A percentile compares a stretch with the other conserved stretches of the same genome.
phyloP scores from a whole-genome alignment of 2,888 invertebrate species.

The Choristoneura rosaceana region DNA sequence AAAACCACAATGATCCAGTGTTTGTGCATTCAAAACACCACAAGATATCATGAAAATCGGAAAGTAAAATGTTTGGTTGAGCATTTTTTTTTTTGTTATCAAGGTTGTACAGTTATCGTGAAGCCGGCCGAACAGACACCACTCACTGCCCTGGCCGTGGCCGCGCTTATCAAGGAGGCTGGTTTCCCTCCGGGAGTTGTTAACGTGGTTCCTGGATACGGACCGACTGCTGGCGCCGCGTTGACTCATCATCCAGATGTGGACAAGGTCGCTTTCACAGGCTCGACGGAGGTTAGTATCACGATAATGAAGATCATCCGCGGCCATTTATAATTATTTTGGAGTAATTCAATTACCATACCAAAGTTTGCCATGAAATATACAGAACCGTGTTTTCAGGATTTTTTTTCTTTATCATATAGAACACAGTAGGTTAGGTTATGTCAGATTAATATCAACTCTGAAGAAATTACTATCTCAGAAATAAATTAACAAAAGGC shows the following conservation, averaged over 20 bases:
- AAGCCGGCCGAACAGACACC: constrained; percentile 99
- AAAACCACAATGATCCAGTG: no score
- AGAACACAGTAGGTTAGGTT: no score
- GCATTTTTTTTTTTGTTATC: neutral
- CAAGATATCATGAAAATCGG: no score
- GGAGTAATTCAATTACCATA: no score
- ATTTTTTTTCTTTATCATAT: no score
- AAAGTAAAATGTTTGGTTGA: neutral
- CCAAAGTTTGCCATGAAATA: no score
- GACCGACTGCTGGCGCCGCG: constrained; percentile 92
- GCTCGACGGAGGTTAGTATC: constrained; percentile 72
- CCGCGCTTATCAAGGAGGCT: constrained; percentile 93
- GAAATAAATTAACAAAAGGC: no score
- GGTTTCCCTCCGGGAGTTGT: constrained; percentile 97
- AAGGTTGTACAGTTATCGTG: constrained; percentile 92
- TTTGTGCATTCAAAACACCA: no score
- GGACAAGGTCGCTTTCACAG: constrained; percentile 94
- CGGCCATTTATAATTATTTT: no score
- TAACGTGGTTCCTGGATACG: constrained; percentile 96
- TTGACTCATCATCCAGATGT: constrained; percentile 90
- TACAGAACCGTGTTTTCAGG: no score
- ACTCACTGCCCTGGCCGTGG: constrained; percentile 94
- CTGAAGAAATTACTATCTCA: no score
- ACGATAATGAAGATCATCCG: neutral
- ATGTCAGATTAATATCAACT: no score